These are phyloP conservation scores for Psix sp. DNA, from an alignment of 1,140 invertebrate genomes.

Conservation along the genomic window DNA sequence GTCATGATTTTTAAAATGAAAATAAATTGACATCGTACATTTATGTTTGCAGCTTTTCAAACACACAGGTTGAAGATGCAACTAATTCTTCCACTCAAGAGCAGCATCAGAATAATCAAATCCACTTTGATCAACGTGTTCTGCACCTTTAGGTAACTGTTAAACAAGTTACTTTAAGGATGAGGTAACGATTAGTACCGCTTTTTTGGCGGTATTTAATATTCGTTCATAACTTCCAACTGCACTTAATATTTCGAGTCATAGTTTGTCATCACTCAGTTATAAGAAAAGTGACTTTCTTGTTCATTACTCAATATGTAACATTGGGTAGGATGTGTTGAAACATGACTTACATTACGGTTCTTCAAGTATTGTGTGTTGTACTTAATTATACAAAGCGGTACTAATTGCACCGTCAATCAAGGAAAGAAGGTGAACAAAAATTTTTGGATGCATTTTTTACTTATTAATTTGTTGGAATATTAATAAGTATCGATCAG, in stretches of 20 bases:
- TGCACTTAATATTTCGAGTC: conserved; percentile 9
- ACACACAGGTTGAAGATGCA: conserved; percentile 36
- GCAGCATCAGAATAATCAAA: conserved; percentile 67
- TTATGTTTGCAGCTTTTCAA: conserved; percentile 36
- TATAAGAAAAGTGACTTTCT: not conserved
- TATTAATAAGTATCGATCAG: conserved; percentile 15
- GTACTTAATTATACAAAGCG: too few species aligned
- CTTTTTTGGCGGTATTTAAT: conserved; percentile 12
- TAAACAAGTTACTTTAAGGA: not conserved
- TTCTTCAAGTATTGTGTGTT: too few species aligned
- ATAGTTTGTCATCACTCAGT: conserved; percentile 4
- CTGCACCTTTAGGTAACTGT: conserved; percentile 73
- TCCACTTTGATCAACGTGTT: conserved; percentile 75
- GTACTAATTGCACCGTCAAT: conserved; percentile 1
- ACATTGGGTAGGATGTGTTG: too few species aligned
- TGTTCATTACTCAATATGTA: conserved; percentile 18
- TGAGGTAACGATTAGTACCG: conserved; percentile 27
- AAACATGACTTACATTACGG: too few species aligned
- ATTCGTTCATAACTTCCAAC: conserved; percentile 19
- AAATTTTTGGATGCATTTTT: conserved; percentile 9
- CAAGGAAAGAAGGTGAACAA: conserved; percentile 5
- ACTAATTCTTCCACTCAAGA: conserved; percentile 64
- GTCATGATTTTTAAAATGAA: not conserved
- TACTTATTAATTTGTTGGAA: conserved; percentile 10
- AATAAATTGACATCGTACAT: not conserved